These are phyloP conservation scores for Hapalemur alaotrensis DNA, from an alignment of 2,797 vertebrate species.

Conservation along the genomic window DNA sequence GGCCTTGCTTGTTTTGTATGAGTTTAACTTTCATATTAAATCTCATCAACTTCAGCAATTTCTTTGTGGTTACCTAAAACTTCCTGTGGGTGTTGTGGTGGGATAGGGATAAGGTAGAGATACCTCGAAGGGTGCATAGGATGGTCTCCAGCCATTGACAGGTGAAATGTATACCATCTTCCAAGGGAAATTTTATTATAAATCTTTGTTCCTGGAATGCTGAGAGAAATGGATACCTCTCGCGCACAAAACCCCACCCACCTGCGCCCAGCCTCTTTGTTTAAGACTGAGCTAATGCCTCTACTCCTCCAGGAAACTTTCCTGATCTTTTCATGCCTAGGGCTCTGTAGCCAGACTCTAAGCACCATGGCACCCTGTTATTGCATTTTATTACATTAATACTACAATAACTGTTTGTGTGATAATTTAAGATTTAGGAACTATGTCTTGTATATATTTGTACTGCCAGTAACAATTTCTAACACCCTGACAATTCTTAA, in stretches of 20 bases:
- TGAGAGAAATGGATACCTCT: neutral
- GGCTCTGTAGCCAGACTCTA: neutral
- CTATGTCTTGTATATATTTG: neutral
- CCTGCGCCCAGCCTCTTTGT: neutral
- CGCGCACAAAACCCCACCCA: fast-evolving
- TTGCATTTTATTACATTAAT: neutral
- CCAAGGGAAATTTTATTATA: neutral
- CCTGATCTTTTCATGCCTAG: neutral
- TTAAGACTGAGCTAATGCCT: constrained; percentile 6
- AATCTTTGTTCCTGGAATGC: neutral
- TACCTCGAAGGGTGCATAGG: neutral
- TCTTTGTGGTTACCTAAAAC: constrained; percentile 19
- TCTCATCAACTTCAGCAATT: constrained; percentile 40
- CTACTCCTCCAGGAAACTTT: neutral
- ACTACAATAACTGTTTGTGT: neutral
- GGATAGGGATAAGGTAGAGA: neutral
- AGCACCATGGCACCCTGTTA: neutral
- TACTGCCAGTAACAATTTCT: neutral
- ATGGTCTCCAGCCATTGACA: neutral
- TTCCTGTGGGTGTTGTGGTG: neutral
- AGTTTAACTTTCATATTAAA: constrained; percentile 56
- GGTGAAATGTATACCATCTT: neutral
- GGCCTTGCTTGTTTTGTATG: constrained; percentile 27
- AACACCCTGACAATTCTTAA: neutral
- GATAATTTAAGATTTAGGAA: neutral